Base-by-base conservation (phyloP, 2,888 invertebrate genomes). In the Cheilosia urbana region DNA sequence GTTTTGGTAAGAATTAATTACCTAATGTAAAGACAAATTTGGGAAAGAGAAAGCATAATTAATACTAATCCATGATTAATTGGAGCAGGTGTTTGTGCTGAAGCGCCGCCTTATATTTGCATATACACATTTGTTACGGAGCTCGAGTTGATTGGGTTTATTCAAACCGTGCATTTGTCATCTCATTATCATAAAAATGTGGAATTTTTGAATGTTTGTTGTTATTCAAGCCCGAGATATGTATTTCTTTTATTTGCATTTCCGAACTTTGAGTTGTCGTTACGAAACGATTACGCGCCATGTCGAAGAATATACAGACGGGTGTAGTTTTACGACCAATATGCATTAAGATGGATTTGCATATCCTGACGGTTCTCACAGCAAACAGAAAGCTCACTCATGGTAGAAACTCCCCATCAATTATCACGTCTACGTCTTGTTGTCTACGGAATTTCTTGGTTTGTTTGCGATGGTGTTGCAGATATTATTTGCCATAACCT, bases 121-220 rank as follows among this genome's bases (percentile, higher is more conserved):
- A 53, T 17, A n/a, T 17, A 30, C 40, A 21, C 27, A 7, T 27
- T 2, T 55, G 13, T 4, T 55, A 42, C 19, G 19, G 42, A 47
- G 6, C 42, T 13, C n/a, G n/a, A 17, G 19, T 17, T 19, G 37
- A 37, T 37, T 37, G 37, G 37, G 13, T 4, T 21, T 62, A 45
- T 42, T 51, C 17, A 62, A 42, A 55, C n/a, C 37, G 45, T 63
- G 24, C 19, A 47, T 42, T 42, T 66, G 19, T 27, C 49, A 53
- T 55, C 34, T 58, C 57, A 84, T 80, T 84, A 80, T 47, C 79
- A 80, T 58, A 53, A 1, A 69, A 58, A 75, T 79, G 69, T 58
- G 68, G 65, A 75, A 65, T 75, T 79, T 65, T 37, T 19, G 66
- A 63, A 2, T 21, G 19, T 63, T 45, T 66, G 17, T 69, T 37